Evolutionary conservation across 2,888 invertebrate genomes (phyloP).

Genomic region (Pollenia amentaria): DNA sequence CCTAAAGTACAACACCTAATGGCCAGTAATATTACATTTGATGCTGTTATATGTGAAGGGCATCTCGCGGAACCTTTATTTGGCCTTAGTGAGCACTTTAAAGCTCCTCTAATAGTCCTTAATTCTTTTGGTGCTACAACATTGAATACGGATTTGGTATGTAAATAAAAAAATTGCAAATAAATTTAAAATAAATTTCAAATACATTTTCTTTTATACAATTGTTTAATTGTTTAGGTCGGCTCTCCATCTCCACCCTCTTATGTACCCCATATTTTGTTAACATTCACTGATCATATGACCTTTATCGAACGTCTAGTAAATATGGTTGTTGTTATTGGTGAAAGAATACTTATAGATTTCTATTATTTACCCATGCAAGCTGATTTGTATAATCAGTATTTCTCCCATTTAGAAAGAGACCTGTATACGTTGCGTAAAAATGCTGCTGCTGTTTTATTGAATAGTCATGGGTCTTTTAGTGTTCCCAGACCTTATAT

Average conservation of each 20-base stretch:
- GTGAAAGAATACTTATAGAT: slow-evolving; percentile 77
- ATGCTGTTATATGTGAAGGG: slow-evolving; percentile 83
- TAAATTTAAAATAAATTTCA: not conserved
- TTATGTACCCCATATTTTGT: slow-evolving; percentile 80
- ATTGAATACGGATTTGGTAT: slow-evolving; percentile 81
- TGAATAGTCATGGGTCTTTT: slow-evolving; percentile 83
- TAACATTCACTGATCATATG: slow-evolving; percentile 82
- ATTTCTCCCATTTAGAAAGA: slow-evolving; percentile 79
- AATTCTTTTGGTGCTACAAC: slow-evolving; percentile 80
- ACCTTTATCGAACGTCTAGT: slow-evolving; percentile 80
- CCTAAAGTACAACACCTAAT: slow-evolving; percentile 76
- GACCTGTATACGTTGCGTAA: slow-evolving; percentile 77
- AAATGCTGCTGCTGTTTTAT: slow-evolving; percentile 80
- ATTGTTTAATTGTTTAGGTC: slow-evolving; percentile 68
- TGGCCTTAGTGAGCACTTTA: slow-evolving; percentile 81
- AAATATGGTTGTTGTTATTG: slow-evolving; percentile 79
- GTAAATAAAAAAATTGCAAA: not conserved
- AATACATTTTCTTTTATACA: slow-evolving; percentile 44
- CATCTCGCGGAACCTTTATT: slow-evolving; percentile 83
- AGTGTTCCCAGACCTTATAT: slow-evolving; percentile 82
- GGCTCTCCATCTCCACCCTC: slow-evolving; percentile 82
- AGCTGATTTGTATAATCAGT: slow-evolving; percentile 77
- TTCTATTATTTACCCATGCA: slow-evolving; percentile 81
- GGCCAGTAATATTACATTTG: slow-evolving; percentile 82
- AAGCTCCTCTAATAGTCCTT: slow-evolving; percentile 81